phyloP scores from a whole-genome alignment of 1,140 invertebrate species.

The Drosophila nigrodunni region DNA sequence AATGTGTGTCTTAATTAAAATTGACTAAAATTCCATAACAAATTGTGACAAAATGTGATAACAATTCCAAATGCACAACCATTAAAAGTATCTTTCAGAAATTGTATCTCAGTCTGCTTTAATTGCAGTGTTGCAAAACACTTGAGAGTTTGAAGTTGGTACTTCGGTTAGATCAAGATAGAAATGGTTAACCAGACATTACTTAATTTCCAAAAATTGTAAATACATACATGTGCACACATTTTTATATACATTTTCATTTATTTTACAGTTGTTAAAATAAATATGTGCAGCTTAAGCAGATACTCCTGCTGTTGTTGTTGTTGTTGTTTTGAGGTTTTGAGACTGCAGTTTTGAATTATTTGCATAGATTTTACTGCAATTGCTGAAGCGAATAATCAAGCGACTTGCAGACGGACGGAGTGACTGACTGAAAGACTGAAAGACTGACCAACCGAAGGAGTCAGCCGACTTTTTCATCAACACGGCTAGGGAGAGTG shows the following conservation, averaged over 20 bases:
- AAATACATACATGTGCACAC: background rate
- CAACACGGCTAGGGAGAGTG: conserved; percentile 17
- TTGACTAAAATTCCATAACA: background rate
- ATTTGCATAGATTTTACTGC: conserved; percentile 43
- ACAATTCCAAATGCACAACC: background rate
- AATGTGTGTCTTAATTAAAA: background rate
- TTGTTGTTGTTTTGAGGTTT: conserved; percentile 25
- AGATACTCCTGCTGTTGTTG: conserved; percentile 2
- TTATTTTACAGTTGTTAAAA: conserved; percentile 30
- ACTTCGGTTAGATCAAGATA: conserved; percentile 1
- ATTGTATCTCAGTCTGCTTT: background rate
- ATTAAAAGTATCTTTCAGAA: background rate
- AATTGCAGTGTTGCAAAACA: background rate
- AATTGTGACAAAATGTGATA: background rate
- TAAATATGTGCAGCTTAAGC: conserved; percentile 12
- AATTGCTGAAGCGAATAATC: conserved; percentile 34
- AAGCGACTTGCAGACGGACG: conserved; percentile 15
- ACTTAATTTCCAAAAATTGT: conserved; percentile 32
- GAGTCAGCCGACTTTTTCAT: conserved; percentile 51
- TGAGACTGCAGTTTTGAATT: conserved; percentile 20
- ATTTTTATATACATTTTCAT: conserved; percentile 13
- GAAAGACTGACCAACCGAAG: conserved; percentile 21
- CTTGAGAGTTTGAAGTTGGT: background rate
- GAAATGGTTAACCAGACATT: conserved; percentile 28
- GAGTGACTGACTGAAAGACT: conserved; percentile 11